Conservation (phyloP, 2,797 vertebrate species). For the Chromis chromis region DNA sequence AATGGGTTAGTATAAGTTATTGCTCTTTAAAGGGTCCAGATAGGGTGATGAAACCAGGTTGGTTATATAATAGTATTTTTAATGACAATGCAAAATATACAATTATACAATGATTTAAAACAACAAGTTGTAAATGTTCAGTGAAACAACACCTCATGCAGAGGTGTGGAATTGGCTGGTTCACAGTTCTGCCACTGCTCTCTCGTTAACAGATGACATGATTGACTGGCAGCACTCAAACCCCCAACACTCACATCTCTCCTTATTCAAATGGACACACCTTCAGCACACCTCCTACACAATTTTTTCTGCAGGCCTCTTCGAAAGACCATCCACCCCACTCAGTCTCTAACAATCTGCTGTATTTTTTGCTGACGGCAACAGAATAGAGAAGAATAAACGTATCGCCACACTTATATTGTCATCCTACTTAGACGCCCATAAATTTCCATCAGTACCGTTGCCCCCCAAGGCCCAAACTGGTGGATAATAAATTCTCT, state of each 20-base stretch:
- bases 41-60: no score
- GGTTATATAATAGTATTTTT: no score
- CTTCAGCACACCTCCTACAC: slow-evolving; percentile 31
- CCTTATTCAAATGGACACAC: slow-evolving; percentile 36
- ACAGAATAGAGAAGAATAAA: slow-evolving; percentile 48
- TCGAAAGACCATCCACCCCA: slow-evolving; percentile 20
- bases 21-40: no score
- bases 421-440: slow-evolving; percentile 48
- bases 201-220: slow-evolving; percentile 9
- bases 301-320: not conserved
- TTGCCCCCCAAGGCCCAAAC: slow-evolving; percentile 52
- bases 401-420: slow-evolving; percentile 36
- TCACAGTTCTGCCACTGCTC: not conserved
- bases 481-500: slow-evolving; percentile 68
- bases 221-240: slow-evolving; percentile 25
- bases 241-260: slow-evolving; percentile 8
- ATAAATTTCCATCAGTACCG: slow-evolving; percentile 52
- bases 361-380: slow-evolving; percentile 40
- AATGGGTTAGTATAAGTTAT: not conserved
- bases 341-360: slow-evolving; percentile 33
- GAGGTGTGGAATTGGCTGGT: no score
- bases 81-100: no score
- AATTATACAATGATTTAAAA: no score
- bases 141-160: no score
- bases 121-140: no score